Evolutionary conservation across 1,140 invertebrate genomes (phyloP), one percentile per base, ranked within the genome.

Genomic region (Caenorhabditis latens): DNA sequence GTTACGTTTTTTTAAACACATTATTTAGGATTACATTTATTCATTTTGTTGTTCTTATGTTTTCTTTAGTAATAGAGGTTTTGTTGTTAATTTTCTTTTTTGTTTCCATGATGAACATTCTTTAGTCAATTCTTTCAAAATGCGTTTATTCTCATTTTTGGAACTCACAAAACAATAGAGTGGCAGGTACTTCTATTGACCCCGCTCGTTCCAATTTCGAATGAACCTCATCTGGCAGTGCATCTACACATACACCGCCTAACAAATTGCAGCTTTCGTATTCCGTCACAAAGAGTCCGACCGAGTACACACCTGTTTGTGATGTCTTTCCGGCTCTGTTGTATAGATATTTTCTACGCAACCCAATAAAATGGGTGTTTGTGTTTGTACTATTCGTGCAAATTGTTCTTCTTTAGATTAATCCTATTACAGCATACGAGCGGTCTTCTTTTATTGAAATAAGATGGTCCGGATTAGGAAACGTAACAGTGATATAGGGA

Each of bases 211-310:
- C 32, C n/a, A n/a, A n/a, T n/a, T n/a, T n/a, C n/a, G n/a, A n/a
- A n/a, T n/a, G n/a, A n/a, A 11, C 50, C 50, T 16, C 50, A 14
- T 53, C 50, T 16, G 3, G 11, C 14, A 50, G 14, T 16, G 50
- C 50, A 50, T 50, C 50, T 53, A 3, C 50, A 53, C 32, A 32
- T 2, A 32, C 50, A 6, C 67, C 19, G 67, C 16, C 43, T n/a
- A 9, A 8, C 40, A 79, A 79, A 79, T 79, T 79, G 71, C n/a
- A 79, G 46, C 46, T 46, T 79, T 50, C 14, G 16, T 71, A n/a
- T 79, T 79, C 46, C 71, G 71, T 79, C 71, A 79, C 46, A 79
- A 79, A 79, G 71, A 21, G 46, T 50, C 71, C 71, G 65, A 71
- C 65, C 40, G 71, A 79, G 71, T 46, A 71, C 42, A 71, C 67